phyloP scores from a whole-genome alignment of 2,113 vertebrate genomes.

The Coregonus clupeaformis region DNA sequence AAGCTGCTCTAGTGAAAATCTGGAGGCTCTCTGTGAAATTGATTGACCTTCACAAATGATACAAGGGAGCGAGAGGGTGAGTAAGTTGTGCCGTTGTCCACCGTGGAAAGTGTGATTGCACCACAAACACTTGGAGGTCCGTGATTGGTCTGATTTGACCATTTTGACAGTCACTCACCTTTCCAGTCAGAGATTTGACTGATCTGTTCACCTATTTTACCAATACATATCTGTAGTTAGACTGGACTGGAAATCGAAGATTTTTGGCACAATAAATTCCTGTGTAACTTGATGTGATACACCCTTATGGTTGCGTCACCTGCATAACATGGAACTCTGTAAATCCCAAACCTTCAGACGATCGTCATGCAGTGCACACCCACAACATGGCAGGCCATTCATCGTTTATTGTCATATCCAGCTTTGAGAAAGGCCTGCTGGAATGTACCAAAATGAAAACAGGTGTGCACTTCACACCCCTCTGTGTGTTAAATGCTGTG shows the following conservation, averaged over 20 bases:
- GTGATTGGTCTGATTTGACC: conserved; percentile 49
- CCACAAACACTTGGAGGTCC: conserved; percentile 4
- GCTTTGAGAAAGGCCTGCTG: too few relatives aligned
- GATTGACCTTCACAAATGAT: conserved; percentile 36
- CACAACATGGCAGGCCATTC: too few relatives aligned
- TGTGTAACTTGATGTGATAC: background rate
- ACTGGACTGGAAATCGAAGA: background rate
- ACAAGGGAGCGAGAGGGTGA: background rate
- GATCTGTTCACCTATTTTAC: conserved; percentile 11
- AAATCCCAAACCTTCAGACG: background rate
- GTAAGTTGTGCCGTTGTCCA: conserved; percentile 12
- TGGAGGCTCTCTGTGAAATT: conserved; percentile 29
- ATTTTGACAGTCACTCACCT: too few relatives aligned
- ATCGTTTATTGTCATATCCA: too few relatives aligned
- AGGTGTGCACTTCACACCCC: too few relatives aligned
- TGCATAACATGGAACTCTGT: background rate
- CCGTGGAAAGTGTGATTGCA: conserved; percentile 30
- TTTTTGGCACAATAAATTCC: background rate
- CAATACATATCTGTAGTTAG: background rate
- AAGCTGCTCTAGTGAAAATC: conserved; percentile 39
- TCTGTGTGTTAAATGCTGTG: conserved; percentile 11
- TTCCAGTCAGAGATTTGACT: conserved; percentile 25
- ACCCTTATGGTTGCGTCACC: background rate
- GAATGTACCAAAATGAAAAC: too few relatives aligned
- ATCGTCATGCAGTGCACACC: background rate